phyloP scores from a whole-genome alignment of 2,797 vertebrate species.

The Tachyglossus aculeatus region DNA sequence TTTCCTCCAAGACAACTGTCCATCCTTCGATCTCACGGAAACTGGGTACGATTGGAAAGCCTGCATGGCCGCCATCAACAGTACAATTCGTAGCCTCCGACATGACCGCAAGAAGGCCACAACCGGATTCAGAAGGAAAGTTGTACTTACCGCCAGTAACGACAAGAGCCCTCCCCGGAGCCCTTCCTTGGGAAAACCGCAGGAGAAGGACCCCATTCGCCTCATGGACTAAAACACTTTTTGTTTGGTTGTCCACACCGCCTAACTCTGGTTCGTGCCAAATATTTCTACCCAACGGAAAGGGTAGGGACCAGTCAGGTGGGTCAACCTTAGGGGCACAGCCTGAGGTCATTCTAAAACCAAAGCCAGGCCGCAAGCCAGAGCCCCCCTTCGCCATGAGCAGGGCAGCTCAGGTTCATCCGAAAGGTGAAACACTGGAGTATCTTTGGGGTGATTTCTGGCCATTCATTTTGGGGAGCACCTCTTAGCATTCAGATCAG shows the following conservation, averaged over 20 bases:
- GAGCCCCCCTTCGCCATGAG: constrained; percentile 6
- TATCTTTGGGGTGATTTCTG: background rate
- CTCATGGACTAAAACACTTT: background rate
- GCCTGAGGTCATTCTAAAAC: background rate
- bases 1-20: constrained; percentile 77
- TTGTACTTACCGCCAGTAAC: background rate
- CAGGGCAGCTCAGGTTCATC: background rate
- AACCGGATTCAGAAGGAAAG: background rate
- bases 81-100: constrained; percentile 73
- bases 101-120: constrained; percentile 52
- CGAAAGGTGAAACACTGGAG: background rate
- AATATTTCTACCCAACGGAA: too few relatives aligned
- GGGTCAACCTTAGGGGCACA: background rate
- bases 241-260: background rate
- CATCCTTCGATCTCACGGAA: constrained; percentile 73
- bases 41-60: constrained; percentile 77
- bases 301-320: too few relatives aligned
- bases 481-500: too few relatives aligned
- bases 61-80: constrained; percentile 79
- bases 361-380: background rate
- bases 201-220: background rate
- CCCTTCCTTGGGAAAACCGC: background rate
- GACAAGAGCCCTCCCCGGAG: background rate
- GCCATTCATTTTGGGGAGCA: background rate
- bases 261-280: too few relatives aligned